These are phyloP conservation scores for Lonchura striata DNA, from an alignment of 2,113 vertebrate genomes.

Conservation along the genomic window DNA sequence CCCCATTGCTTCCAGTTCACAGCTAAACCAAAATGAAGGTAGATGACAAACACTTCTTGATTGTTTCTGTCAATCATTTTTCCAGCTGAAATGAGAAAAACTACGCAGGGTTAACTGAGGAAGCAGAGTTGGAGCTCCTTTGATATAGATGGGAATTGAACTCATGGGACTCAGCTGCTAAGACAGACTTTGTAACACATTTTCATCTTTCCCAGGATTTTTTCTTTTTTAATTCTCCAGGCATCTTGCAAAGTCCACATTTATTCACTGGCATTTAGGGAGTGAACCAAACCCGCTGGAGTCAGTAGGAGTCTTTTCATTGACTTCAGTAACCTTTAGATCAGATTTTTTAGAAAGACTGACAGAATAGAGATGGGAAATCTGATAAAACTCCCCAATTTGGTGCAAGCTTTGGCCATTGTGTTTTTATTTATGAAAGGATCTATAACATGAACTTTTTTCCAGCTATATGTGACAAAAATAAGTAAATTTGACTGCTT, in stretches of 20 bases:
- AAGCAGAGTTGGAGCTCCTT: conserved; percentile 2
- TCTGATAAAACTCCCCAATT: not conserved
- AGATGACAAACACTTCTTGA: conserved; percentile 35
- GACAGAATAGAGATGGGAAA: not conserved
- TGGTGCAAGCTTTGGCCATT: not conserved
- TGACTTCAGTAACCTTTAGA: conserved; percentile 55
- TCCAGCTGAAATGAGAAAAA: conserved; percentile 50
- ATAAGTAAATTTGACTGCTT: not conserved
- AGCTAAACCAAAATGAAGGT: conserved; percentile 33
- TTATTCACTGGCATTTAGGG: conserved; percentile 31
- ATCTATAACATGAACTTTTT: not conserved
- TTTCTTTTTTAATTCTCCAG: not conserved
- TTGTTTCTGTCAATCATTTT: conserved; percentile 67
- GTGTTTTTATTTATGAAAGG: not conserved
- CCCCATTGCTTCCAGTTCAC: conserved; percentile 33
- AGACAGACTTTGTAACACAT: not conserved
- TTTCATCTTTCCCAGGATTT: conserved; percentile 19
- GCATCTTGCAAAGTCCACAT: conserved; percentile 9
- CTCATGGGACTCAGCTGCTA: not conserved
- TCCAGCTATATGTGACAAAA: not conserved
- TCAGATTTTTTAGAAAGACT: conserved; percentile 1
- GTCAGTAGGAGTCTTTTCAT: conserved; percentile 42
- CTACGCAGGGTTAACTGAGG: conserved; percentile 51
- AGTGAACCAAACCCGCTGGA: conserved; percentile 10
- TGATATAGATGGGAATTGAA: conserved; percentile 21